Evolutionary conservation across 2,113 vertebrate genomes (phyloP), one percentile per base, ranked within the genome.

Genomic region (Mirounga angustirostris): DNA sequence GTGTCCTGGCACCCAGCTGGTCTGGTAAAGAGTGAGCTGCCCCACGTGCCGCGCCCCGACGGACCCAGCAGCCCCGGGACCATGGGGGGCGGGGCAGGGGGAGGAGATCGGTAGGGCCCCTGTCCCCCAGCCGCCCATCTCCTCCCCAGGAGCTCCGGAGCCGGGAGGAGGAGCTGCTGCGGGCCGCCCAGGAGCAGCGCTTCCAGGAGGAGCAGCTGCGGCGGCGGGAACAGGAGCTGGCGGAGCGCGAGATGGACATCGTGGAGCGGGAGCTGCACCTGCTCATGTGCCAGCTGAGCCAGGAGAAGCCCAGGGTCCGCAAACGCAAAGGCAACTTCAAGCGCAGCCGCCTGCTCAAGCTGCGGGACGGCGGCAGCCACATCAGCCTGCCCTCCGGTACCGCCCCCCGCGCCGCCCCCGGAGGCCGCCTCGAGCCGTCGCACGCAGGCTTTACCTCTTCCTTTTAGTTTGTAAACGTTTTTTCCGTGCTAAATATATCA

Each of bases 301-400:
- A 99, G 98, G 99, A 99, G 98, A 99, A 99, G 89, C 99, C 99
- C 59, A 98, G 99, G 0, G 99, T 99, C 82, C 99, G 99, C 98
- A 99, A 99, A 79, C 99, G 99, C 94, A 99, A 99, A 98, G 99
- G 99, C 82, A 99, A 99, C 98, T 99, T 99, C 98, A 99, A 99
- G 97, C 99, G 99, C 98, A 99, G 99, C 97, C 98, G 99, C 7
- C 96, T 98, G 85, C 98, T 99, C 80, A 99, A 99, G 97, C 99
- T 99, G 89, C 98, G 99, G 21, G 99, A 99, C 98, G 99, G 99
- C 79, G 98, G 99, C 95, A 99, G 99, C 98, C 98, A 98, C 97
- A 99, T 99, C 98, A 99, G 99, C 98, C 99, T 99, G 98, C 99
- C 99, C 96, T 99, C 99, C 61, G 99, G 99, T 99, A 99, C 93